These are phyloP conservation scores for Clavelina lepadiformis DNA, from an alignment of 23 tunicate genomes.

Conservation along the genomic window DNA sequence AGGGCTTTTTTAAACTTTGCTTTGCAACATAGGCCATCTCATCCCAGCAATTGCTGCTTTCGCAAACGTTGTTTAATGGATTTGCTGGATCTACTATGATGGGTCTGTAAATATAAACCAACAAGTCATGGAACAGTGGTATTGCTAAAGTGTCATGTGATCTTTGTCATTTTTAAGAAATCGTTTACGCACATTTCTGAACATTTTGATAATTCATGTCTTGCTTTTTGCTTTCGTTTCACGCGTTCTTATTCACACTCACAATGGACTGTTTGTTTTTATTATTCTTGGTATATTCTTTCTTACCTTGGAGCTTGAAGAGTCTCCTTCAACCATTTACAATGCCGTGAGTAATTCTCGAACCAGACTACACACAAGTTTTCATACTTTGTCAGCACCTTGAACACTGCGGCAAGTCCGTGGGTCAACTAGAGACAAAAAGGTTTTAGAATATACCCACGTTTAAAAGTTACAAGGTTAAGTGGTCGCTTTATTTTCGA, in stretches of 20 bases:
- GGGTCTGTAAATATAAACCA: slow-evolving; percentile 16
- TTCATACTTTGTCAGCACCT: slow-evolving; percentile 27
- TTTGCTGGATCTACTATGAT: slow-evolving; percentile 60
- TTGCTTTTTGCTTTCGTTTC: too few relatives aligned
- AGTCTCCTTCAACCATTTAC: slow-evolving; percentile 14
- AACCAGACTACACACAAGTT: slow-evolving; percentile 29
- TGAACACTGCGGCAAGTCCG: slow-evolving; percentile 36
- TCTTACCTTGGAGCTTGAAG: too few relatives aligned
- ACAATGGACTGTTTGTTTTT: too few relatives aligned
- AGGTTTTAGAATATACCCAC: too few relatives aligned
- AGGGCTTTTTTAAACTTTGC: slow-evolving; percentile 29
- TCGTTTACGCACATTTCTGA: too few relatives aligned
- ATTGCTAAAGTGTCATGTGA: too few relatives aligned
- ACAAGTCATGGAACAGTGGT: not conserved
- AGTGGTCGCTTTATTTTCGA: too few relatives aligned
- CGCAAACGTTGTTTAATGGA: slow-evolving; percentile 66
- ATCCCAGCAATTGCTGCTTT: slow-evolving; percentile 55
- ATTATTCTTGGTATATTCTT: too few relatives aligned
- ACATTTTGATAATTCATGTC: too few relatives aligned
- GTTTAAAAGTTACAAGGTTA: too few relatives aligned
- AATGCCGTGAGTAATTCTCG: slow-evolving; percentile 29
- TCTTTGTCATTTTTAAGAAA: too few relatives aligned
- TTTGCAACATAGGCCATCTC: slow-evolving; percentile 54
- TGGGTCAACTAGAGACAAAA: slow-evolving; percentile 21
- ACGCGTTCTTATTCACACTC: too few relatives aligned